These are phyloP conservation scores for Microctonus brassicae DNA, from an alignment of 2,888 invertebrate species.

Conservation along the genomic window DNA sequence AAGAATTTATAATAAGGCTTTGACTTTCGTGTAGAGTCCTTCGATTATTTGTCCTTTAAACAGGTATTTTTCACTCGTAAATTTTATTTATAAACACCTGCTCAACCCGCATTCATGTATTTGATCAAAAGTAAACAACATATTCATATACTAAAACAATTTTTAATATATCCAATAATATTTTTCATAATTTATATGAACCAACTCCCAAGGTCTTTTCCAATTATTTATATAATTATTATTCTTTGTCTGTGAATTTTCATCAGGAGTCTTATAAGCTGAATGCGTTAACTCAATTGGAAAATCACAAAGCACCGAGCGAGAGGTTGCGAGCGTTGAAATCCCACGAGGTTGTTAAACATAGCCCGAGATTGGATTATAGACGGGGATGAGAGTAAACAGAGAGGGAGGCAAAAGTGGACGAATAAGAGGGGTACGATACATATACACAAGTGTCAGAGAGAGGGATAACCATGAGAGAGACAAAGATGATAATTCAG, in stretches of 20 bases:
- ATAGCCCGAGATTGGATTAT: slow-evolving; percentile 40
- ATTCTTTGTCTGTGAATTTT: slow-evolving; percentile 25
- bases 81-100: too few species aligned
- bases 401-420: slow-evolving; percentile 16
- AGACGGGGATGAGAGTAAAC: slow-evolving; percentile 33
- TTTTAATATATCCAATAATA: too few species aligned
- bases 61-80: too few species aligned
- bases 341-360: slow-evolving; percentile 57
- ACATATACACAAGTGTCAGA: neutral
- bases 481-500: slow-evolving; percentile 53
- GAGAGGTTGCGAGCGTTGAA: slow-evolving; percentile 53
- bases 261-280: slow-evolving; percentile 39
- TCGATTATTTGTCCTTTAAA: too few species aligned
- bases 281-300: slow-evolving; percentile 55
- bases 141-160: too few species aligned
- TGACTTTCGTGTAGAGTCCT: too few species aligned
- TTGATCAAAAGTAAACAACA: too few species aligned
- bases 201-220: too few species aligned
- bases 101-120: too few species aligned
- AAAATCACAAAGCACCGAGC: slow-evolving; percentile 54
- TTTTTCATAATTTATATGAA: too few species aligned
- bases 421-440: neutral
- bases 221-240: slow-evolving; percentile 16
- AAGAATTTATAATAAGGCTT: too few species aligned
- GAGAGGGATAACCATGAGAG: slow-evolving; percentile 21